Conservation (phyloP, 2,113 vertebrate genomes). For the Rostratula benghalensis region DNA sequence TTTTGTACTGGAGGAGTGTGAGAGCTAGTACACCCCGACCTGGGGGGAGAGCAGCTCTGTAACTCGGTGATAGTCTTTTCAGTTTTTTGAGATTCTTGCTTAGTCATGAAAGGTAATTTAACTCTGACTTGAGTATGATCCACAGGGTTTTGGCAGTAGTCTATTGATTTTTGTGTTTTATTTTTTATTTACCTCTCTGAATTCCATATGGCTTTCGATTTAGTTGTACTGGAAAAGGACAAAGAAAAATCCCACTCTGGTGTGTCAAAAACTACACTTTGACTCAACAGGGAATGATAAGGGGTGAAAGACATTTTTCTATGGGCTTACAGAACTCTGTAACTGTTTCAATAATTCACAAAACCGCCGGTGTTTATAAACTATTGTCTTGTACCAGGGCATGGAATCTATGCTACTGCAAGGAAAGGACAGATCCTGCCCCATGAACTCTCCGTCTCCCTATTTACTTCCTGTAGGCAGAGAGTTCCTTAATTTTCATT, state of each 20-base stretch:
- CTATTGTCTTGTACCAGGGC: neutral
- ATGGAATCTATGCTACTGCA: neutral
- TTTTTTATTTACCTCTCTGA: constrained; percentile 63
- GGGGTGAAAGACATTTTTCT: constrained; percentile 6
- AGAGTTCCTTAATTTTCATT: neutral
- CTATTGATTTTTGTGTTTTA: constrained; percentile 61
- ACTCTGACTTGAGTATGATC: neutral
- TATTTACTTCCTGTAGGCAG: neutral
- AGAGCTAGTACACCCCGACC: neutral
- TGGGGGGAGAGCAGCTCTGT: neutral
- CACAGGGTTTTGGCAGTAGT: constrained; percentile 44
- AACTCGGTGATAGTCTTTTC: neutral
- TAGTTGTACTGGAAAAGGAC: constrained; percentile 45
- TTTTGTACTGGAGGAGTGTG: neutral
- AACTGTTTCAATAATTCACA: constrained; percentile 48
- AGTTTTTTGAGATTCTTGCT: constrained; percentile 30
- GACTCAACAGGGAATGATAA: constrained; percentile 28
- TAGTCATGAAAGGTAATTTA: constrained; percentile 57
- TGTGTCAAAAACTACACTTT: constrained; percentile 35
- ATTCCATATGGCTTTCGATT: constrained; percentile 56
- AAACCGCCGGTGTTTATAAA: neutral
- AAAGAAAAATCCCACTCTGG: constrained; percentile 40
- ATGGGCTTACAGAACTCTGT: neutral
- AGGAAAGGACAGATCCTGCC: neutral
- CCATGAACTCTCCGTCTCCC: neutral